Percentiles rank a stretch among this genome's conserved stretches.
Evolutionary conservation across 1,140 invertebrate species (phyloP).

Genomic region (Hyles euphorbiae): DNA sequence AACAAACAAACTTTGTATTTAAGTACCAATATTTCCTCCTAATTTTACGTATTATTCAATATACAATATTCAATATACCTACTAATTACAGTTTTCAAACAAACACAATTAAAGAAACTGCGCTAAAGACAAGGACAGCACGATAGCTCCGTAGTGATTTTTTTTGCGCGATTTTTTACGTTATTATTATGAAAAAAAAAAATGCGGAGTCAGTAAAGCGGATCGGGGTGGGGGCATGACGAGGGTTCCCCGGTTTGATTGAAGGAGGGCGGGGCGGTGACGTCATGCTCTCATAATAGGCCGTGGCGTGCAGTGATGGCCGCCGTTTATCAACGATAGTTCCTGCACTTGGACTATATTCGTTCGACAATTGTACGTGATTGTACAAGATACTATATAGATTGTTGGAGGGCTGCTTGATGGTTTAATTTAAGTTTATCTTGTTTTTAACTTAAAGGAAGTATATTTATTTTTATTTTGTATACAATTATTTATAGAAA

Average conservation of each 20-base stretch:
- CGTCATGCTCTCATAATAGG: constrained; percentile 74
- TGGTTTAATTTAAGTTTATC: no score
- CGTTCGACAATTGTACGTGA: constrained; percentile 19
- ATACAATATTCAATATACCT: no score
- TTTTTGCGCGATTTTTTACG: constrained; percentile 73
- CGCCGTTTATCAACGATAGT: constrained; percentile 67
- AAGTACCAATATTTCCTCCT: no score
- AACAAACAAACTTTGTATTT: no score
- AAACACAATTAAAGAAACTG: no score
- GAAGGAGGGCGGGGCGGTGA: constrained; percentile 72
- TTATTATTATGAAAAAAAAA: constrained; percentile 74
- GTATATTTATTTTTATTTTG: no score
- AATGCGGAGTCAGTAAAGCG: constrained; percentile 72
- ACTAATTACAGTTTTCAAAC: no score
- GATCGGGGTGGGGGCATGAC: constrained; percentile 69
- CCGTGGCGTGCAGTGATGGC: constrained; percentile 71
- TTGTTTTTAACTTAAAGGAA: no score
- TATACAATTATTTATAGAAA: no score
- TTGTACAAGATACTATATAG: constrained; percentile 17
- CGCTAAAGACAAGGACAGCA: constrained; percentile 48
- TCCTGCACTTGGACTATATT: constrained; percentile 52
- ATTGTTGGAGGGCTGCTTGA: neutral
- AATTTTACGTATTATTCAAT: no score
- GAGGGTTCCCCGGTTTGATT: constrained; percentile 72
- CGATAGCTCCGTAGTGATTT: constrained; percentile 54